Evolutionary conservation across 2,888 invertebrate genomes (phyloP).

Genomic region (Drosophila affinis): DNA sequence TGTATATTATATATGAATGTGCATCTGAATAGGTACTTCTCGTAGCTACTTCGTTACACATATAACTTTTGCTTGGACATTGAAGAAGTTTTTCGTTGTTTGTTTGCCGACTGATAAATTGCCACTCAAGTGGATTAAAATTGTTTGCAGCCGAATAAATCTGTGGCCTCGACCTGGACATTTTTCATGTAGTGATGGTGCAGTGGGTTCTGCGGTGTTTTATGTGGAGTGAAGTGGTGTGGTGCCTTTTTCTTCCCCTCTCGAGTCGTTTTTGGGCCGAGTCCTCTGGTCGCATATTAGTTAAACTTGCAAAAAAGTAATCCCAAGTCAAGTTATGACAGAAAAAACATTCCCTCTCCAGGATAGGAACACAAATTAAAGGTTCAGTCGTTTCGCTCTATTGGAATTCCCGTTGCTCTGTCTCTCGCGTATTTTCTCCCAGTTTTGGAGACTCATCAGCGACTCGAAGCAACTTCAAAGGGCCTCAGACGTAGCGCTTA

Average conservation of each 20-base stretch:
- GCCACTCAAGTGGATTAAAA: constrained; percentile 83
- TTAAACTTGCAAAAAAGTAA: constrained; percentile 23
- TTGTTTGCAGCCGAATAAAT: constrained; percentile 64
- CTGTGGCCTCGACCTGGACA: constrained; percentile 55
- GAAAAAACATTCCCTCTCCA: not conserved
- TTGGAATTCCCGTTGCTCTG: constrained; percentile 15
- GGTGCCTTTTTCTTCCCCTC: not conserved
- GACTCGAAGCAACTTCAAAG: constrained; percentile 62
- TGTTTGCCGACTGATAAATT: constrained; percentile 77
- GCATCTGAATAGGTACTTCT: not conserved
- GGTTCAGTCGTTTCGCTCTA: constrained; percentile 22
- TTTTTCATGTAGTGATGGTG: constrained; percentile 48
- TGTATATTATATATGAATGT: not conserved
- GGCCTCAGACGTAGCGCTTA: constrained; percentile 60
- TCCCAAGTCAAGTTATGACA: constrained; percentile 20
- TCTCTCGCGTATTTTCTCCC: not conserved
- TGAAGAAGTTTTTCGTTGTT: constrained; percentile 13
- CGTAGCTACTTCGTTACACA: constrained; percentile 14
- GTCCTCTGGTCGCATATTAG: constrained; percentile 24
- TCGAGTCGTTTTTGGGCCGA: not conserved
- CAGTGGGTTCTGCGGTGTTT: not conserved
- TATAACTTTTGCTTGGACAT: constrained; percentile 18
- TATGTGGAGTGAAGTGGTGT: too few relatives aligned
- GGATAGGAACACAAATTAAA: not conserved
- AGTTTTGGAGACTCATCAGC: constrained; percentile 24